phyloP scores from a whole-genome alignment of 2,113 vertebrate species.

The Recurvirostra avosetta region DNA sequence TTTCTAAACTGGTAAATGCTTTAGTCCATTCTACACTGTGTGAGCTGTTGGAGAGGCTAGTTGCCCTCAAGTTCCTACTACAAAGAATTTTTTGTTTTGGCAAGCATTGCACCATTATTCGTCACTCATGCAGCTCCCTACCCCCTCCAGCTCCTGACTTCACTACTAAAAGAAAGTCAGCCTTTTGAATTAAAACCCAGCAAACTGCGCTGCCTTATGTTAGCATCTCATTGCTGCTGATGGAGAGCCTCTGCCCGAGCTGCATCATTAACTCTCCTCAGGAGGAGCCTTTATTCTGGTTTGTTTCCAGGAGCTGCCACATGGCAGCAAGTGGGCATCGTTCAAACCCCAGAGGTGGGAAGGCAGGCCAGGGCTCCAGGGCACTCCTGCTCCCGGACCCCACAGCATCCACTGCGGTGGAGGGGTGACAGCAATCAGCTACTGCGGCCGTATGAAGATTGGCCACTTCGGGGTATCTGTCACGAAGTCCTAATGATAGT shows the following conservation, averaged over 20 bases:
- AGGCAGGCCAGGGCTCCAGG: not conserved
- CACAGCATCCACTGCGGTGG: not conserved
- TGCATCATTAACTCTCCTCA: not conserved
- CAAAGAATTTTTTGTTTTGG: not conserved
- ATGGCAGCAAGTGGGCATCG: not conserved
- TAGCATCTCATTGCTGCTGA: not conserved
- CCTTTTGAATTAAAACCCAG: not conserved
- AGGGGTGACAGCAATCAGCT: not conserved
- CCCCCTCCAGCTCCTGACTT: not conserved
- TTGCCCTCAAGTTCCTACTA: not conserved
- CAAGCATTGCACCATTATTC: not conserved
- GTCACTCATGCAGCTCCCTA: not conserved
- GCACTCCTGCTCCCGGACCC: accelerated
- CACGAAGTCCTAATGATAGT: not conserved
- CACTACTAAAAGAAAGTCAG: not conserved
- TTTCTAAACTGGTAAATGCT: not conserved
- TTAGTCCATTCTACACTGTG: not conserved
- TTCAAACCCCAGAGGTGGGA: not conserved
- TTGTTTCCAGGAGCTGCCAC: not conserved
- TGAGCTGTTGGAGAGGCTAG: not conserved
- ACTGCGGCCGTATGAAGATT: accelerated
- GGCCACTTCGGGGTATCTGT: not conserved
- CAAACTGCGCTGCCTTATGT: not conserved
- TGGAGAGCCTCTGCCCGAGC: not conserved
- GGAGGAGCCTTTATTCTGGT: not conserved